These are phyloP conservation scores for Ruditapes philippinarum DNA, from an alignment of 1,140 invertebrate species.

Conservation along the genomic window DNA sequence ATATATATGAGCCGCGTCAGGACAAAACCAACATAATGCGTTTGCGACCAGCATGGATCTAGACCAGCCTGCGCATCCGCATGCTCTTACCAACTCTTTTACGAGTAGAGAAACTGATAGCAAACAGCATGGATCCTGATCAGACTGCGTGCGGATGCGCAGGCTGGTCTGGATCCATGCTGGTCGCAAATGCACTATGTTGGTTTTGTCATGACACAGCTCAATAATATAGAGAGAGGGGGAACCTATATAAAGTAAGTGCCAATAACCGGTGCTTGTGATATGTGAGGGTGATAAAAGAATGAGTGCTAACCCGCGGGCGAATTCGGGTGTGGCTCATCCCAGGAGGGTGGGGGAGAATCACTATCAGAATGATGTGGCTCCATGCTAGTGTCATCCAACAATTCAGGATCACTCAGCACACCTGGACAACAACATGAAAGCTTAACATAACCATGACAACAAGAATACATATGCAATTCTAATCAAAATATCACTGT, in stretches of 20 bases:
- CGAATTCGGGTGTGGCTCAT: conserved; percentile 71
- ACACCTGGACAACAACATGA: conserved; percentile 72
- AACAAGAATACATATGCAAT: neutral
- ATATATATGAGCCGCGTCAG: too few species aligned
- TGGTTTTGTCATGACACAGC: too few species aligned
- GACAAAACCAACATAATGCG: too few species aligned
- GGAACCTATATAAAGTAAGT: neutral
- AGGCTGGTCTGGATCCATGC: too few species aligned
- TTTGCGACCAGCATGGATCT: too few species aligned
- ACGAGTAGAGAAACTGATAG: too few species aligned
- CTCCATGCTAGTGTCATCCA: conserved; percentile 49
- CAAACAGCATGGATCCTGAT: too few species aligned
- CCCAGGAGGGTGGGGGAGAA: conserved; percentile 79
- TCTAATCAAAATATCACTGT: neutral
- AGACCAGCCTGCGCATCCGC: too few species aligned
- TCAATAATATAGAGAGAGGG: neutral
- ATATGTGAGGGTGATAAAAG: conserved; percentile 6
- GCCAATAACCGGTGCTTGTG: conserved; percentile 8
- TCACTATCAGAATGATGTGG: conserved; percentile 69
- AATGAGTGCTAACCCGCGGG: conserved; percentile 74
- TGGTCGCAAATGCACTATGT: too few species aligned
- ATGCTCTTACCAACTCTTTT: too few species aligned
- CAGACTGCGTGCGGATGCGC: too few species aligned
- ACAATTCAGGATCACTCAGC: conserved; percentile 60
- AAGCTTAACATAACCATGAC: conserved; percentile 41